phyloP scores from a whole-genome alignment of 2,797 vertebrate genomes.

The Gambusia yucatana region DNA sequence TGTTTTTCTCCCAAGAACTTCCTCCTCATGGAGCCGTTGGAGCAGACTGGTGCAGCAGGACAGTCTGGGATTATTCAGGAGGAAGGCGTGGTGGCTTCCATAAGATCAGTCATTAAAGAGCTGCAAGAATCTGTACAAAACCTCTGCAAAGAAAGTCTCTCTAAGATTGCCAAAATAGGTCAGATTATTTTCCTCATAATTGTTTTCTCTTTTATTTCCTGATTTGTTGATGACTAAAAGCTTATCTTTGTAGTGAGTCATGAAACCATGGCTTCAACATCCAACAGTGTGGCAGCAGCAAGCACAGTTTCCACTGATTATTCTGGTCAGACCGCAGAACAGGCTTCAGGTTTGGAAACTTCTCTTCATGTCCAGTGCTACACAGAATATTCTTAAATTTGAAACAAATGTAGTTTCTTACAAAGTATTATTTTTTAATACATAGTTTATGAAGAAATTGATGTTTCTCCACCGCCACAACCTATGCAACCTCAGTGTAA shows the following conservation, averaged over 20 bases:
- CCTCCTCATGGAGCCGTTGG: conserved; percentile 44
- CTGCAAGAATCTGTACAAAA: conserved; percentile 67
- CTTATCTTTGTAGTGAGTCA: conserved; percentile 67
- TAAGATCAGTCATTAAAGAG: conserved; percentile 64
- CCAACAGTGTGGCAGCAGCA: conserved; percentile 19
- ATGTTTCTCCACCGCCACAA: conserved; percentile 34
- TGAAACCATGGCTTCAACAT: conserved; percentile 1
- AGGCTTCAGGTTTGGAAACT: conserved; percentile 42
- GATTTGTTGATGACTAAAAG: background rate
- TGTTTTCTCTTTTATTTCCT: background rate
- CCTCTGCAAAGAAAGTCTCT: conserved; percentile 66
- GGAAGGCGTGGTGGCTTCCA: conserved; percentile 42
- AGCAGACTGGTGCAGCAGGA: conserved; percentile 9
- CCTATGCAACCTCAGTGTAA: conserved; percentile 42
- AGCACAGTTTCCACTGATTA: background rate
- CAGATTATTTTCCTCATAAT: background rate
- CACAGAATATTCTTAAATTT: background rate
- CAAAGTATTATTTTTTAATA: conserved; percentile 7
- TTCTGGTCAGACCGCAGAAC: conserved; percentile 2
- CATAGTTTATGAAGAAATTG: conserved; percentile 47
- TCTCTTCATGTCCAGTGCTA: background rate
- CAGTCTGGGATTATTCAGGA: conserved; percentile 35
- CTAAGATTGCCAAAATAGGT: conserved; percentile 68
- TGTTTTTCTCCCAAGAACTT: conserved; percentile 65
- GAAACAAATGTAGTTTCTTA: background rate